A percentile compares a stretch with the other conserved stretches of the same genome.
Conservation (phyloP, 1,140 invertebrate genomes). For the Eurosta solidaginis region DNA sequence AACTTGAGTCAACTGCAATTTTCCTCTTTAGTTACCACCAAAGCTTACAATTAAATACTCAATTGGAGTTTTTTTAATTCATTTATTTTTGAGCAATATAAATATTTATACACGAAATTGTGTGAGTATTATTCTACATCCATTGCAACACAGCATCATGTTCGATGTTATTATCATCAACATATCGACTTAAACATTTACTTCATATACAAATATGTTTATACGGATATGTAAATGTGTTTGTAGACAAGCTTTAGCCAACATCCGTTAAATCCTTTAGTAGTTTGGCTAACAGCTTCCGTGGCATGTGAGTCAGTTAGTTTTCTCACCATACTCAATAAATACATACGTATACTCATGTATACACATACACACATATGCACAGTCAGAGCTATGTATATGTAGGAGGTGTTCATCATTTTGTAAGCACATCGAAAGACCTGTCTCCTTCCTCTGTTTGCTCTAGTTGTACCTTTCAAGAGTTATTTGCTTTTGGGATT, state of each 20-base stretch:
- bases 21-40: constrained; percentile 16
- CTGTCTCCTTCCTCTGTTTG: not conserved
- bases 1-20: constrained; percentile 19
- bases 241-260: not conserved
- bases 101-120: not conserved
- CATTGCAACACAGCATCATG: not conserved
- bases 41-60: constrained; percentile 3
- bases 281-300: not conserved
- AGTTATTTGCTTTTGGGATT: constrained; percentile 31
- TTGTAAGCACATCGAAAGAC: constrained; percentile 4
- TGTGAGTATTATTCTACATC: not conserved
- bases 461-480: constrained; percentile 8
- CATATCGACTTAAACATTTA: not conserved
- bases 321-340: not conserved
- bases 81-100: no score
- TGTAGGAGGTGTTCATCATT: no score
- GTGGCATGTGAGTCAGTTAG: not conserved
- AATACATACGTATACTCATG: not conserved
- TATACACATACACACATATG: not conserved
- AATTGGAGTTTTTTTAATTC: not conserved
- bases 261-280: not conserved
- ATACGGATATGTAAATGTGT: not conserved
- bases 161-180: not conserved
- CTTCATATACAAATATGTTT: not conserved
- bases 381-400: no score